phyloP scores from a whole-genome alignment of 2,888 invertebrate species.

The Timandra comae region DNA sequence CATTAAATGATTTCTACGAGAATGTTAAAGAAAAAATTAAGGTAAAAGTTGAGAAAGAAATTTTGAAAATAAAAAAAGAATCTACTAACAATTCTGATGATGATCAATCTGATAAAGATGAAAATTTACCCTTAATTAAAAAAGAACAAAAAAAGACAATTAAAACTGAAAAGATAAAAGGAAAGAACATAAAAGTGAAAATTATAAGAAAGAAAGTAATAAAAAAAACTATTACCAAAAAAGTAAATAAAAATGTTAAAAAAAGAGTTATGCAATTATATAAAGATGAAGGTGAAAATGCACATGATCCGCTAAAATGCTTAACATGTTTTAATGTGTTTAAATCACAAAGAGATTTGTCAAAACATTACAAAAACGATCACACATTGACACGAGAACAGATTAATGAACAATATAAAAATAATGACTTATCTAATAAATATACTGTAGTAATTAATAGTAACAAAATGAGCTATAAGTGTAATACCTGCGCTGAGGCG shows the following conservation, averaged over 20 bases:
- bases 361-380: constrained; percentile 36
- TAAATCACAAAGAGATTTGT: constrained; percentile 27
- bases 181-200: no score
- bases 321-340: constrained; percentile 35
- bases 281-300: constrained; percentile 9
- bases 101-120: no score
- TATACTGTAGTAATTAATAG: constrained; percentile 17
- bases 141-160: no score
- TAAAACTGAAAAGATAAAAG: no score
- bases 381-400: constrained; percentile 5
- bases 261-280: no score
- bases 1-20: no score
- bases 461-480: constrained; percentile 32
- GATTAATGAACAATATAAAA: constrained; percentile 3
- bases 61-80: neutral
- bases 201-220: constrained; percentile 1
- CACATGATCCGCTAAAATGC: constrained; percentile 27
- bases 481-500: constrained; percentile 37
- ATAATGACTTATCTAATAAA: constrained; percentile 6
- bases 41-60: no score
- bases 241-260: no score
- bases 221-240: constrained; percentile 4
- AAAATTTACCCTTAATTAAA: neutral
- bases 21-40: no score
- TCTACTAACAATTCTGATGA: no score